A percentile compares a stretch with the other conserved stretches of the same genome.
Conservation (phyloP, 2,888 invertebrate genomes). For the Spicauda simplicius region DNA sequence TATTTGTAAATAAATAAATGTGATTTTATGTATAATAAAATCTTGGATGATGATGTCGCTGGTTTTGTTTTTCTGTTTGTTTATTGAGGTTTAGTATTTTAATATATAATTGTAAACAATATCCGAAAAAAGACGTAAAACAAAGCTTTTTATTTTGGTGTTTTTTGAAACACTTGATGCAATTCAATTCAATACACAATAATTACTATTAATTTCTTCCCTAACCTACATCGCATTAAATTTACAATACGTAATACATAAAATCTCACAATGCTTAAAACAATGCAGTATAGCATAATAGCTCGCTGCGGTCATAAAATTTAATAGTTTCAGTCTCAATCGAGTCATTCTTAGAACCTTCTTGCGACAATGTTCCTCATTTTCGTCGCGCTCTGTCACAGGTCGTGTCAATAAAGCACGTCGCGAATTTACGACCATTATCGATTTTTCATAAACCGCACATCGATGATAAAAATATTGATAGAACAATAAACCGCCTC, state of each 20-base stretch:
- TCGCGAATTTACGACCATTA: constrained; percentile 33
- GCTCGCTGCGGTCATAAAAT: background rate
- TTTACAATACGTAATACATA: background rate
- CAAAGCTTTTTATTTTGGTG: no score
- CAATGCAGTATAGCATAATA: background rate
- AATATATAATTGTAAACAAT: no score
- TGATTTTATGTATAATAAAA: no score
- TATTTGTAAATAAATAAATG: no score
- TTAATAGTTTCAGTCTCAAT: background rate
- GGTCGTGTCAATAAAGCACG: constrained; percentile 19
- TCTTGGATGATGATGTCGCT: no score
- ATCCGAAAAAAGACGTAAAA: no score
- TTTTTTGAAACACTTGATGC: no score
- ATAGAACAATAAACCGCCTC: constrained; percentile 39
- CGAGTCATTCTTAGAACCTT: background rate
- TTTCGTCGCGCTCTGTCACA: constrained; percentile 22
- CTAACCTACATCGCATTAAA: background rate
- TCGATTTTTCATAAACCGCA: constrained; percentile 46
- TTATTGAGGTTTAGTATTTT: no score
- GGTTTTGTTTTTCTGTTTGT: no score
- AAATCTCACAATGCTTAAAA: background rate
- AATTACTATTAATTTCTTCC: no score
- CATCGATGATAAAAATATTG: constrained; percentile 39
- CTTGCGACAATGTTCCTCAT: constrained; percentile 3
- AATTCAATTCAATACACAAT: no score